These are phyloP conservation scores for Andrena camellia DNA, from an alignment of 2,888 invertebrate species.

Conservation along the genomic window DNA sequence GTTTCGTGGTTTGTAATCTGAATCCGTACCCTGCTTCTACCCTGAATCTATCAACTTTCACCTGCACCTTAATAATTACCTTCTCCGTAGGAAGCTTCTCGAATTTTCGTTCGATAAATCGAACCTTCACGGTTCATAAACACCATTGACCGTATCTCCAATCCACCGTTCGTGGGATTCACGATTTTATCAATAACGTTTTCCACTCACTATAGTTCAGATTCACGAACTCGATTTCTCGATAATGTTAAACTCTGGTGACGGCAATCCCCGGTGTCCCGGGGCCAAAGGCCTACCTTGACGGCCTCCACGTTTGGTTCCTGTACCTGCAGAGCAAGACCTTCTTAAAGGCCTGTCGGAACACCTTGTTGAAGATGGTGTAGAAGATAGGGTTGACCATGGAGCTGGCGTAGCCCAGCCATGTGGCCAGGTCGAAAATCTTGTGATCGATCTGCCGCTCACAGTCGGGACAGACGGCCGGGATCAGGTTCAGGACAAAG, in stretches of 20 bases:
- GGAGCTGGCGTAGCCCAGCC: constrained; percentile 97
- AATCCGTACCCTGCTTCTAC: neutral
- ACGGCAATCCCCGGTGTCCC: constrained; percentile 75
- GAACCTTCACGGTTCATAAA: neutral
- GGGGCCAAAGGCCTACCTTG: constrained; percentile 84
- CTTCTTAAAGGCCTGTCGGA: constrained; percentile 95
- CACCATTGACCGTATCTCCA: neutral
- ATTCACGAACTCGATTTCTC: neutral
- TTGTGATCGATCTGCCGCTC: constrained; percentile 91
- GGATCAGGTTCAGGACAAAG: constrained; percentile 95
- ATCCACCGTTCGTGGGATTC: neutral
- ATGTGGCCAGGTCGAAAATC: constrained; percentile 94
- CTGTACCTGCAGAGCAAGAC: constrained; percentile 92
- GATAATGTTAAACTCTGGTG: constrained; percentile 68
- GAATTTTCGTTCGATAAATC: neutral
- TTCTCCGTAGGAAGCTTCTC: neutral
- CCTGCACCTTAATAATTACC: neutral
- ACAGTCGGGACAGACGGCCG: constrained; percentile 93
- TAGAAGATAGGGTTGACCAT: constrained; percentile 98
- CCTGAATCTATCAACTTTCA: neutral
- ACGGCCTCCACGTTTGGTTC: constrained; percentile 87
- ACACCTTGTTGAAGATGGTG: constrained; percentile 97
- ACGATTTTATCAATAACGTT: neutral
- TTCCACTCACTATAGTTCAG: too few species aligned
- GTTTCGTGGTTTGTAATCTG: neutral